Base-by-base conservation (phyloP, 2,113 vertebrate species). In the Perca flavescens region DNA sequence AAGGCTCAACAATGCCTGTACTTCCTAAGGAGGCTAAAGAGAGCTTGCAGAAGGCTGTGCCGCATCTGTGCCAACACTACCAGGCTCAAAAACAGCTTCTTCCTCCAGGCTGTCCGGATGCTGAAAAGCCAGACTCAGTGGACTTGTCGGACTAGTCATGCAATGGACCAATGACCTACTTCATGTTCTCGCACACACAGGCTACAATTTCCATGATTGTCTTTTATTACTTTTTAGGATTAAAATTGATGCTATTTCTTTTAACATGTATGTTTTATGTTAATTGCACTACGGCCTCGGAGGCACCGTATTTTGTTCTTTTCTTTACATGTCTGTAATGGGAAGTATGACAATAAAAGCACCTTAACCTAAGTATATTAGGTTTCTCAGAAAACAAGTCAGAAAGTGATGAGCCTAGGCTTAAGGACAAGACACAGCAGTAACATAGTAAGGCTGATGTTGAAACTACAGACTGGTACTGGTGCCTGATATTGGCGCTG, bases 361-460 rank as follows among this genome's bases (percentile, higher is more conserved):
- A 63, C 36, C 43, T 17, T 5, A 43, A 13, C 14, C 3, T 21
- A 36, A 64, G 40, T 22, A 53, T 13, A 61, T 77, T 62, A 47
- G 13, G 25, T 67, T 82, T 74, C 52, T 50, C 36, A 52, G 19
- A 17, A 66, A 62, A 62, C 12, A 58, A 63, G 50, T 21, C 25
- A 61, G 17, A 56, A 28, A 52, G 50, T 66, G 36, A 54, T 71
- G 54, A 84, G 10, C 53, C 57, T 43, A 53, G 21, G 19, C 14
- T 54, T 53, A 22, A 74, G 60, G 66, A 80, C 49, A 65, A 70
- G 60, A 82, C 46, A 52, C 40, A 62, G 60, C 49, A 63, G 34
- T 46, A 54, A 65, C 36, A 72, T 2, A 73, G 36, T 64, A 63
- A 80, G 22, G 22, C 53, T 80, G 79, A 77, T 82, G 69, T 63